These are phyloP conservation scores for Amblyteles armatorius DNA, from an alignment of 2,888 invertebrate species.

Conservation along the genomic window DNA sequence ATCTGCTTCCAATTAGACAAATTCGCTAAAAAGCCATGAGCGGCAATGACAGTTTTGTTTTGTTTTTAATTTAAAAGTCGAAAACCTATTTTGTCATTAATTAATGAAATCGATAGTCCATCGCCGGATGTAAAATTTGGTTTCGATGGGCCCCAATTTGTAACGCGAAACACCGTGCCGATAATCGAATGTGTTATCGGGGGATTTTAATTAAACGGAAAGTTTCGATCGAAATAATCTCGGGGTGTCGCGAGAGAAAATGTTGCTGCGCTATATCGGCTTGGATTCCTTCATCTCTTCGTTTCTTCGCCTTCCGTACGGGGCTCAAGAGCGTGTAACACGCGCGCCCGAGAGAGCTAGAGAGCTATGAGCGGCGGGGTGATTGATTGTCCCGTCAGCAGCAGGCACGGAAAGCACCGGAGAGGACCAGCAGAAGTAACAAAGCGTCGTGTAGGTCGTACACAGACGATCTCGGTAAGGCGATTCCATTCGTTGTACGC, in stretches of 20 bases:
- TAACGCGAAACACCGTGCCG: not conserved
- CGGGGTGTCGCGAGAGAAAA: constrained; percentile 26
- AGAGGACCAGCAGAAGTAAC: constrained; percentile 81
- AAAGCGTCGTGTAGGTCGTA: constrained; percentile 71
- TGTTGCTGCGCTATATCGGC: constrained; percentile 31
- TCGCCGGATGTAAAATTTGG: not conserved
- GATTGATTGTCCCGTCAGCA: constrained; percentile 83
- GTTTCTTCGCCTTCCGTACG: constrained; percentile 75
- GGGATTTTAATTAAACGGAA: not conserved
- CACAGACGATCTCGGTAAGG: constrained; percentile 39
- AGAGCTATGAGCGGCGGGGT: constrained; percentile 70
- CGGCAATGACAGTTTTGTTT: constrained; percentile 39
- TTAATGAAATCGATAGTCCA: not conserved
- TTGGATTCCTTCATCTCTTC: constrained; percentile 64
- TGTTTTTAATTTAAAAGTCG: not conserved
- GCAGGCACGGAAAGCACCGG: constrained; percentile 78
- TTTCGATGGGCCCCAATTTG: not conserved
- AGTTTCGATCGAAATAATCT: constrained; percentile 9
- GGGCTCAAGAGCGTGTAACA: constrained; percentile 27
- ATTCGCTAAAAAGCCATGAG: not conserved
- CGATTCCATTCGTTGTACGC: constrained; percentile 23
- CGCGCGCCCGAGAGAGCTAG: constrained; percentile 45
- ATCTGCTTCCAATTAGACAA: not conserved
- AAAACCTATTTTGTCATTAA: not conserved
- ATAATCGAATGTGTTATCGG: constrained; percentile 10